Conservation (phyloP, 2,888 invertebrate species). For the Nomada ferruginata region DNA sequence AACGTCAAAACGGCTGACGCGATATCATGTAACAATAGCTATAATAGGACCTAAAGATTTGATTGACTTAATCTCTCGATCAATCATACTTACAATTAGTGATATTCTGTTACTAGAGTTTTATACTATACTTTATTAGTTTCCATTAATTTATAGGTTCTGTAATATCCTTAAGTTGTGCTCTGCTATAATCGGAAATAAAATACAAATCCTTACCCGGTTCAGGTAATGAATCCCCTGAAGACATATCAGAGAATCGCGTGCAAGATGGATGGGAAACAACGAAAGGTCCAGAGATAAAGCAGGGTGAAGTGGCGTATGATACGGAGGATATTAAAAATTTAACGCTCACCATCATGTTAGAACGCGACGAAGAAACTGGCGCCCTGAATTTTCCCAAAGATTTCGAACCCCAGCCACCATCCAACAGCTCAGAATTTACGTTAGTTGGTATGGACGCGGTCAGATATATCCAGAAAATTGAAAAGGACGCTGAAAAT, state of each 20-base stretch:
- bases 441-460: slow-evolving; percentile 72
- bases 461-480: slow-evolving; percentile 69
- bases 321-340: slow-evolving; percentile 71
- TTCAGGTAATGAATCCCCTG: not conserved
- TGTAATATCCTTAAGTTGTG: too few relatives aligned
- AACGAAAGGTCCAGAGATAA: slow-evolving; percentile 29
- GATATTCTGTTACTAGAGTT: too few relatives aligned
- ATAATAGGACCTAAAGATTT: too few relatives aligned
- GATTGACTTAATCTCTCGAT: too few relatives aligned
- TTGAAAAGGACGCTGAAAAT: slow-evolving; percentile 63
- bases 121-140: too few relatives aligned
- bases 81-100: too few relatives aligned
- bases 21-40: too few relatives aligned
- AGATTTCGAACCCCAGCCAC: slow-evolving; percentile 69
- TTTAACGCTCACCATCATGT: slow-evolving; percentile 69
- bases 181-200: not conserved
- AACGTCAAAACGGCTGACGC: too few relatives aligned
- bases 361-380: slow-evolving; percentile 70
- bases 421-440: slow-evolving; percentile 67
- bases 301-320: slow-evolving; percentile 62
- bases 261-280: not conserved
- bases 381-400: slow-evolving; percentile 69
- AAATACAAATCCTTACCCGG: not conserved
- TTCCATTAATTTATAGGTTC: too few relatives aligned
- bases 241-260: not conserved